These are phyloP conservation scores for Petrolisthes cinctipes DNA, from an alignment of 2,888 invertebrate genomes.

Conservation along the genomic window DNA sequence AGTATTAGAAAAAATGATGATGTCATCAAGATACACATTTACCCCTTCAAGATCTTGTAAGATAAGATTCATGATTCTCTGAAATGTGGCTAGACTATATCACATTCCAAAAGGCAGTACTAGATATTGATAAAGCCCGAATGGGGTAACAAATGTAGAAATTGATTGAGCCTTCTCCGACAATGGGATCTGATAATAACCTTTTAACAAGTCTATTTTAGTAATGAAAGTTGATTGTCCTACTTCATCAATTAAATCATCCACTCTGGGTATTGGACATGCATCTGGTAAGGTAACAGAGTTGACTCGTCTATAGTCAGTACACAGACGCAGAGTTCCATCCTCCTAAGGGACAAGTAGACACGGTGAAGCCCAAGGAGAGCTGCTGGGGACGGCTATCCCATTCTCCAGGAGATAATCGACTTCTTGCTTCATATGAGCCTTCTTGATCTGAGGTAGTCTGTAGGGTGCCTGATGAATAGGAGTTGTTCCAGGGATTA, in stretches of 20 bases:
- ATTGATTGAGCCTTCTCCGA: neutral
- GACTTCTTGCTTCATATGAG: neutral
- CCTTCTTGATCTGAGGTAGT: neutral
- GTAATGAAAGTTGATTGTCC: neutral
- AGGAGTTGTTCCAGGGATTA: neutral
- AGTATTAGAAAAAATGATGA: neutral
- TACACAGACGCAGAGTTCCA: slow-evolving; percentile 10
- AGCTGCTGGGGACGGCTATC: slow-evolving; percentile 3
- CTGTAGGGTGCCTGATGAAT: neutral
- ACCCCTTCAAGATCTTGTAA: neutral
- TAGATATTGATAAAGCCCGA: neutral
- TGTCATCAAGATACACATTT: neutral
- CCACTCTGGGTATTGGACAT: neutral
- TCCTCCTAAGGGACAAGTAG: slow-evolving; percentile 25
- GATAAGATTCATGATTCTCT: neutral
- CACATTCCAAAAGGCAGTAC: neutral
- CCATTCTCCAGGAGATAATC: slow-evolving; percentile 26
- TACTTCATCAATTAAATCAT: neutral
- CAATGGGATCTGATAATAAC: neutral
- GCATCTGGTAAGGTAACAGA: neutral
- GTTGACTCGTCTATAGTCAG: neutral
- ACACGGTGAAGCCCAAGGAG: slow-evolving; percentile 33
- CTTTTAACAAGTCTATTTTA: neutral
- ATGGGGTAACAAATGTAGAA: neutral
- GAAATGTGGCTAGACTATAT: neutral